Evolutionary conservation across 2,113 vertebrate species (phyloP), one percentile per base, ranked within the genome.

Genomic region (Lagopus leucura): DNA sequence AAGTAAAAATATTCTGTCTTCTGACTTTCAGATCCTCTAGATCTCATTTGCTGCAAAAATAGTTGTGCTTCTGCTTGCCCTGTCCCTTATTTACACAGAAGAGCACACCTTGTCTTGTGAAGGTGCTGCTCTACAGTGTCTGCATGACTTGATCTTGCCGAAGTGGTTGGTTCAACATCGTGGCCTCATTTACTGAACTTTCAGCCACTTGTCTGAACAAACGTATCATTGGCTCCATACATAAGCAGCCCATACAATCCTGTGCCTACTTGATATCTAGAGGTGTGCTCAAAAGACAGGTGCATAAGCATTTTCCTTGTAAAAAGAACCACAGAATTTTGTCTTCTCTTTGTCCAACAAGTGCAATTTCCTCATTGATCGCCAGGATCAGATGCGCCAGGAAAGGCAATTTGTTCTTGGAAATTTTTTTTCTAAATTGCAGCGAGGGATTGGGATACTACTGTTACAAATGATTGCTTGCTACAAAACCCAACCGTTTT

Each of bases 401-500:
- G 76, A 89, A 89, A 81, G 40, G 34, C n/a, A 34, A 77, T 72
- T 75, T 65, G n/a, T 15, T 88, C 34, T 52, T 66, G 10, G 55
- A 74, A 52, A 22, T 73, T 93, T 82, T 82, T 43, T 43, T 43
- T 43, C 42, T 25, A 74, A 82, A 84, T 34, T 3, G 14, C 45
- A 70, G 58, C 3, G 55, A 71, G 77, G 32, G 28, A 64, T 42
- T 60, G 20, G 34, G 25, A 25, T 65, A 69, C 71, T 52, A 45
- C 28, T 80, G 0, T 0, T 52, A 67, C 2, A 66, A 47, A 75
- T 69, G 43, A 65, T 30, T 75, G 50, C 30, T 83, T 61, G 48
- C 38, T 50, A 88, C 25, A 81, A 78, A 94, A 92, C 32, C 17
- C 55, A 86, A 17, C 60, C 69, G n/a, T 45, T 93, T 94, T 60